A percentile compares a stretch with the other conserved stretches of the same genome.
Conservation (phyloP, 2,113 vertebrate species). For the Pseudorectes ferrugineus region DNA sequence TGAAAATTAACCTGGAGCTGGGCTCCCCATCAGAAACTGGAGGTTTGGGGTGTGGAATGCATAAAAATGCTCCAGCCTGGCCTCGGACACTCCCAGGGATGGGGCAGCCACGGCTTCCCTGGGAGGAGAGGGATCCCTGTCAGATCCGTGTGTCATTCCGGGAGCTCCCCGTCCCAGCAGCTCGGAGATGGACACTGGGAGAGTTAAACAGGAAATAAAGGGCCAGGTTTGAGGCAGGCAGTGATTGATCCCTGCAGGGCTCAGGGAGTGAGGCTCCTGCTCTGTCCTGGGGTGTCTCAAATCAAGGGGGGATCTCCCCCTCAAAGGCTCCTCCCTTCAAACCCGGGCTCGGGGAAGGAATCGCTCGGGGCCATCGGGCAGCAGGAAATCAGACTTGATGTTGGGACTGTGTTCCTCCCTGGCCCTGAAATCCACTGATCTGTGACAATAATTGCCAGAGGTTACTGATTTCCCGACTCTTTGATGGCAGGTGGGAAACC, state of each 20-base stretch:
- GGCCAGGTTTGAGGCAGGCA: neutral
- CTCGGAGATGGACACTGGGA: neutral
- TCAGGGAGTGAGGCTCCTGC: neutral
- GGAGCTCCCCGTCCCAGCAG: neutral
- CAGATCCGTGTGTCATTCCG: rapidly evolving
- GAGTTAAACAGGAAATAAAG: neutral
- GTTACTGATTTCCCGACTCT: neutral
- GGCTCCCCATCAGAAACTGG: neutral
- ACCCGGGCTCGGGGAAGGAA: neutral
- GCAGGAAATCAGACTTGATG: neutral
- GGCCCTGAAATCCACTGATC: slow-evolving; percentile 18
- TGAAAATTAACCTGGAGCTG: slow-evolving; percentile 1
- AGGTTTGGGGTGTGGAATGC: neutral
- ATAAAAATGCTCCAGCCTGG: neutral
- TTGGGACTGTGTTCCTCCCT: neutral
- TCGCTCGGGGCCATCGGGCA: rapidly evolving
- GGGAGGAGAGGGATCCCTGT: neutral
- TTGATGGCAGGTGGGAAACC: neutral
- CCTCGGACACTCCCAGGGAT: neutral
- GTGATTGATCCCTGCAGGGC: neutral
- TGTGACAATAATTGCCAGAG: slow-evolving; percentile 2
- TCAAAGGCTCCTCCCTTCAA: neutral
- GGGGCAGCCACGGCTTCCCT: neutral
- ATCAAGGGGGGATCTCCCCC: neutral
- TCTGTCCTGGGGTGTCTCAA: neutral